A percentile compares a stretch with the other conserved stretches of the same genome.
Conservation (phyloP, 2,888 invertebrate species). For the Cryptocephalus primarius region DNA sequence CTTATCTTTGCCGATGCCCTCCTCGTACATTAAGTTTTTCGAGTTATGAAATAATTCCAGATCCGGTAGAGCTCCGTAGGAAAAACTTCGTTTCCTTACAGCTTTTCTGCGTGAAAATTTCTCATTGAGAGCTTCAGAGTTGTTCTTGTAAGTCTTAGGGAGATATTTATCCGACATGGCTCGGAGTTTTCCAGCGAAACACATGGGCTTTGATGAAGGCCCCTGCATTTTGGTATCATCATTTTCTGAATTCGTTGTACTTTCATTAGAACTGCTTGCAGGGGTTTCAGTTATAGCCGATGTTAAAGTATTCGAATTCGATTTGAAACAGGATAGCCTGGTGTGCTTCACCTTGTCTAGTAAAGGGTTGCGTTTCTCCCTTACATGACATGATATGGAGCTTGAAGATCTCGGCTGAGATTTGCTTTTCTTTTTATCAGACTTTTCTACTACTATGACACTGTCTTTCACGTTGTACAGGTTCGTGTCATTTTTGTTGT, state of each 20-base stretch:
- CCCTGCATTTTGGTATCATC: not conserved
- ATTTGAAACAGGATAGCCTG: slow-evolving; percentile 55
- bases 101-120: slow-evolving; percentile 20
- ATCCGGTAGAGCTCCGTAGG: slow-evolving; percentile 63
- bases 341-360: slow-evolving; percentile 62
- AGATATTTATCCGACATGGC: slow-evolving; percentile 65
- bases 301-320: slow-evolving; percentile 43
- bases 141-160: slow-evolving; percentile 52
- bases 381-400: slow-evolving; percentile 38
- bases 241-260: slow-evolving; percentile 11
- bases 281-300: slow-evolving; percentile 28
- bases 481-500: slow-evolving; percentile 53
- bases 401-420: slow-evolving; percentile 40
- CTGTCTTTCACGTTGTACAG: slow-evolving; percentile 56
- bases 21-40: slow-evolving; percentile 37
- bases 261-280: slow-evolving; percentile 8
- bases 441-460: slow-evolving; percentile 48
- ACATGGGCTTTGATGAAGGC: slow-evolving; percentile 39
- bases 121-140: slow-evolving; percentile 23
- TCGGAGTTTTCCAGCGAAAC: slow-evolving; percentile 56
- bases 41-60: slow-evolving; percentile 56
- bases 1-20: no score
- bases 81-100: slow-evolving; percentile 57
- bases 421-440: slow-evolving; percentile 42
- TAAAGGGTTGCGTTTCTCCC: slow-evolving; percentile 58